Base-by-base conservation (phyloP, 2,113 vertebrate genomes). In the Mastomys natalensis region DNA sequence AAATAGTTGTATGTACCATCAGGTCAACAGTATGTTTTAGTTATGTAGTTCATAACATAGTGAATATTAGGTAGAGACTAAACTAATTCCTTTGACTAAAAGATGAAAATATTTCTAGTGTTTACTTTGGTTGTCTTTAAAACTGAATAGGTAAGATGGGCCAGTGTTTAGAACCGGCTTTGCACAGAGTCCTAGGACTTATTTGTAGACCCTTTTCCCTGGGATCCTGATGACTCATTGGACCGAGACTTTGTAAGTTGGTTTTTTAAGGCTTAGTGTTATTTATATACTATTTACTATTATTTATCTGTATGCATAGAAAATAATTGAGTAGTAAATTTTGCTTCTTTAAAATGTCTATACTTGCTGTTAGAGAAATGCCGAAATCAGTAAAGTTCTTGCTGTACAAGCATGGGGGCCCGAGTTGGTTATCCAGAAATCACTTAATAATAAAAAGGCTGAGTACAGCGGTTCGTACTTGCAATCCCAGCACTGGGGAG, bases 51-150 rank as follows among this genome's bases (percentile, higher is more conserved):
- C 45, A 4, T 93, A 80, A 72, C 24, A 19, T 45, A 17, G 10
- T 91, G 29, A 16, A 62, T 86, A 48, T 58, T 45, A 95, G 45
- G 60, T 37, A 82, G 34, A 89, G 19, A 89, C 37, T 87, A 72
- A 94, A 76, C 76, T 89, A n/a, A 93, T 87, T 72, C 7, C n/a
- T 77, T 90, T 95, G 34, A 70, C 15, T 26, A 51, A 94, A 87
- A 76, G 84, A 10, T 92, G 78, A 92, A 77, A 64, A 16, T 53
- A 13, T 16, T 88, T 91, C 22, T 77, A 0, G 45, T 86, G 31
- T 64, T 88, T 93, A n/a, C 72, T 82, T 92, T 81, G 82, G 22
- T 21, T 12, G 19, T 87, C 43, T 96, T 89, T 81, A 87, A 68
- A 51, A 13, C 40, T 81, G 43, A 86, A 4, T 12, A 55, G n/a